phyloP scores from a whole-genome alignment of 2,113 vertebrate genomes.

The Aphyosemion australe region DNA sequence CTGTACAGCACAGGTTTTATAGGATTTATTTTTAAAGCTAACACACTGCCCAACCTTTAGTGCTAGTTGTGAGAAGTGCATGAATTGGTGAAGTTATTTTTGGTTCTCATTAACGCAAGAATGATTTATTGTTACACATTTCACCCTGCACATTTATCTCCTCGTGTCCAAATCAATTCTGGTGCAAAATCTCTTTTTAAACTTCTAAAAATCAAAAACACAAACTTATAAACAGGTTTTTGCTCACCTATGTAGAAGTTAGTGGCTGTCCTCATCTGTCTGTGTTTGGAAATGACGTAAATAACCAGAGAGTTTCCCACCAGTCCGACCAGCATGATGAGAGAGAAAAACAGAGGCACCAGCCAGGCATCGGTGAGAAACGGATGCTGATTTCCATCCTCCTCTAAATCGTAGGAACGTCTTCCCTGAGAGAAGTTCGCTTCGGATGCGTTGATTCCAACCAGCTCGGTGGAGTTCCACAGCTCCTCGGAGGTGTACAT shows the following conservation, averaged over 20 bases:
- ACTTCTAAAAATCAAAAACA: neutral
- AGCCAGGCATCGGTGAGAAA: constrained; percentile 86
- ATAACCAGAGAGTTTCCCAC: constrained; percentile 85
- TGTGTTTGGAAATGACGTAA: constrained; percentile 84
- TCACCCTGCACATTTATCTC: neutral
- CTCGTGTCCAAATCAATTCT: neutral
- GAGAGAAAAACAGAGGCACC: constrained; percentile 83
- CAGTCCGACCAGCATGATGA: constrained; percentile 85
- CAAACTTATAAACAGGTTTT: neutral
- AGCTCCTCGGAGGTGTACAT: constrained; percentile 57
- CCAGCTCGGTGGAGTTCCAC: constrained; percentile 73
- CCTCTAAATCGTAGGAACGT: neutral
- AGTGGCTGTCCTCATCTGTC: constrained; percentile 85
- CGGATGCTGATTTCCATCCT: constrained; percentile 74
- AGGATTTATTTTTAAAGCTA: no score
- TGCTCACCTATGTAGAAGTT: constrained; percentile 86
- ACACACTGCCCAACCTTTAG: no score
- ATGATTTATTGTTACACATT: neutral
- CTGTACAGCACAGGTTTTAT: no score
- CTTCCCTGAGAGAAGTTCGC: constrained; percentile 63
- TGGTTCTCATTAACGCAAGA: no score
- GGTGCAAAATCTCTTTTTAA: neutral
- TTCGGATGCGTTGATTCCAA: constrained; percentile 65
- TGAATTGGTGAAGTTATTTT: no score
- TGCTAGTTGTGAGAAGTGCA: no score